Conservation (phyloP, 2,888 invertebrate species). For the Reticulitermes lucifugus region DNA sequence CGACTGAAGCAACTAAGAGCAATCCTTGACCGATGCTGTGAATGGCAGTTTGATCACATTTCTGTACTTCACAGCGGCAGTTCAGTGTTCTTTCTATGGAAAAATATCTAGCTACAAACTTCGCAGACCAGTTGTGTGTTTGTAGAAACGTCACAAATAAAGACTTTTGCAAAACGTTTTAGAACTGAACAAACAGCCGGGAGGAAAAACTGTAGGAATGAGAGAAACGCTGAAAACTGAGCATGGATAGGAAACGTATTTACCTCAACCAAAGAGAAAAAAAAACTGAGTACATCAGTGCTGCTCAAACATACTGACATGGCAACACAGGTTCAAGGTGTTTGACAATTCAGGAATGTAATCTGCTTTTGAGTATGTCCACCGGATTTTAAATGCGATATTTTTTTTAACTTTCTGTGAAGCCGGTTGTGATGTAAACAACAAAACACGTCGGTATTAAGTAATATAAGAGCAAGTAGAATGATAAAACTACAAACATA, state of each 20-base stretch:
- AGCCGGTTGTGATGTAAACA: too few relatives aligned
- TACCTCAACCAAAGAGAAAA: background rate
- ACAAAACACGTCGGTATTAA: too few relatives aligned
- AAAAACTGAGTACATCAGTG: background rate
- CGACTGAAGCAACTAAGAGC: background rate
- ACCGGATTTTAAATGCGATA: too few relatives aligned
- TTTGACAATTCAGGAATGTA: too few relatives aligned
- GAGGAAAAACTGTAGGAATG: background rate
- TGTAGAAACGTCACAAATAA: conserved; percentile 4
- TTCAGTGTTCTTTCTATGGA: background rate
- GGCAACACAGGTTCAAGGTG: background rate
- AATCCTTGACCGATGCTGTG: background rate
- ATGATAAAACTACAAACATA: too few relatives aligned
- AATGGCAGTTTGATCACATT: background rate
- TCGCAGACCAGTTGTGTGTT: background rate
- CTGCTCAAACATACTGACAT: background rate
- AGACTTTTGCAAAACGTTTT: conserved; percentile 28
- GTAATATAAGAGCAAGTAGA: too few relatives aligned
- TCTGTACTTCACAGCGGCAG: background rate
- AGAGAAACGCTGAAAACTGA: conserved; percentile 13
- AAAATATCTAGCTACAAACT: background rate
- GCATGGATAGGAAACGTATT: background rate
- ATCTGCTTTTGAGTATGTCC: too few relatives aligned
- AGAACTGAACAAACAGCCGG: conserved; percentile 25
- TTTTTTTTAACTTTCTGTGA: too few relatives aligned